phyloP scores from a whole-genome alignment of 2,888 invertebrate species.

The Hipparchia sbordonii region DNA sequence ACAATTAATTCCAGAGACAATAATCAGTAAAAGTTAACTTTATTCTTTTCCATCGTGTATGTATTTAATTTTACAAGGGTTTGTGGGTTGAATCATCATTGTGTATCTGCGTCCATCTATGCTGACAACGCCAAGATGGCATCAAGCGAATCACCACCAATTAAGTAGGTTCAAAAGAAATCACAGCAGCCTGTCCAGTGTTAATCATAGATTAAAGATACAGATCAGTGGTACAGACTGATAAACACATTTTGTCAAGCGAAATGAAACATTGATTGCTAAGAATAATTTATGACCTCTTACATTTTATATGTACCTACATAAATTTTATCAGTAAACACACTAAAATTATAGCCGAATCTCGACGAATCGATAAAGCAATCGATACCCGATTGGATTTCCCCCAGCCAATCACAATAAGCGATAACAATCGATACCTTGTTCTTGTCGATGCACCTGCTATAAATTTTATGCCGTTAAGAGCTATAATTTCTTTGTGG shows the following conservation, averaged over 20 bases:
- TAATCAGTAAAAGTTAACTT: no score
- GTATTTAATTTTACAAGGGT: no score
- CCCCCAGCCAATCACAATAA: constrained; percentile 54
- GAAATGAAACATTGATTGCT: constrained; percentile 11
- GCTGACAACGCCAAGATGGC: no score
- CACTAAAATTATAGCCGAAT: background rate
- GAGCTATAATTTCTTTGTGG: constrained; percentile 70
- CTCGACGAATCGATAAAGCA: constrained; percentile 48
- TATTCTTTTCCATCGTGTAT: no score
- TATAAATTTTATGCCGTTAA: constrained; percentile 75
- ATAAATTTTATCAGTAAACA: constrained; percentile 5
- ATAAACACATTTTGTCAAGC: constrained; percentile 22
- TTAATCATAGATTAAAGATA: no score
- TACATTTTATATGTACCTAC: background rate
- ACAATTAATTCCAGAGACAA: no score
- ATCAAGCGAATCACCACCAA: no score
- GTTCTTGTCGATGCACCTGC: constrained; percentile 64
- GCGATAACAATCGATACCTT: constrained; percentile 63
- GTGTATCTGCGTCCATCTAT: no score
- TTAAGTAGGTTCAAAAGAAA: no score
- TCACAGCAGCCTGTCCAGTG: no score
- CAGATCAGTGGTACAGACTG: background rate
- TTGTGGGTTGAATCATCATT: no score
- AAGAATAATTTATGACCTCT: constrained; percentile 5
- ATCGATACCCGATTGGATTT: constrained; percentile 55